A percentile compares a stretch with the other conserved stretches of the same genome.
Evolutionary conservation across 2,113 vertebrate genomes (phyloP).

Genomic region (Dasypus novemcinctus): DNA sequence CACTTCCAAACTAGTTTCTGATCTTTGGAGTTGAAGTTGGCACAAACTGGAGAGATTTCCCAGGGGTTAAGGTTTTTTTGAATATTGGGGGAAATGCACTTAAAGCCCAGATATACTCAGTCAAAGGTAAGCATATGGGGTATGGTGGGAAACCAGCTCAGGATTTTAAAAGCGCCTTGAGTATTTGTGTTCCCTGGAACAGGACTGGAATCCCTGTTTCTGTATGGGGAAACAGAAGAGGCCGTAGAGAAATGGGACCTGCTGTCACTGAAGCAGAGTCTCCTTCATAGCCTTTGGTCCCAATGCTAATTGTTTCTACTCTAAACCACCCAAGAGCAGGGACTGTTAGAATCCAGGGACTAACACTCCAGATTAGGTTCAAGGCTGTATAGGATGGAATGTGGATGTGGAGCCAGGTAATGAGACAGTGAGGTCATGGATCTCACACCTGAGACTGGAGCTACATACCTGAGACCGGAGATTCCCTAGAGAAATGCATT

Average conservation of each 20-base stretch:
- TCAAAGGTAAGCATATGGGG: neutral
- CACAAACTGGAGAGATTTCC: neutral
- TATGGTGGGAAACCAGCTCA: neutral
- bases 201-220: neutral
- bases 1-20: neutral
- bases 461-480: too few relatives aligned
- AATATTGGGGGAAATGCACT: neutral
- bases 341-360: neutral
- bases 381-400: neutral
- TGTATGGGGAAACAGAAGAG: neutral
- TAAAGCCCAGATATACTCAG: accelerated
- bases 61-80: neutral
- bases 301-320: neutral
- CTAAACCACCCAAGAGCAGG: neutral
- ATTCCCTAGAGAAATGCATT: too few relatives aligned
- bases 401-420: neutral
- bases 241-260: neutral
- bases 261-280: neutral
- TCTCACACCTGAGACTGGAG: too few relatives aligned
- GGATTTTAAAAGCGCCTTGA: neutral
- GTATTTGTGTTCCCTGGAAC: neutral
- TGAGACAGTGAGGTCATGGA: too few relatives aligned
- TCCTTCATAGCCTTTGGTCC: neutral
- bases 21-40: neutral
- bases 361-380: neutral